Conservation (phyloP, 2,888 invertebrate species). For the Druceiella hillmani region DNA sequence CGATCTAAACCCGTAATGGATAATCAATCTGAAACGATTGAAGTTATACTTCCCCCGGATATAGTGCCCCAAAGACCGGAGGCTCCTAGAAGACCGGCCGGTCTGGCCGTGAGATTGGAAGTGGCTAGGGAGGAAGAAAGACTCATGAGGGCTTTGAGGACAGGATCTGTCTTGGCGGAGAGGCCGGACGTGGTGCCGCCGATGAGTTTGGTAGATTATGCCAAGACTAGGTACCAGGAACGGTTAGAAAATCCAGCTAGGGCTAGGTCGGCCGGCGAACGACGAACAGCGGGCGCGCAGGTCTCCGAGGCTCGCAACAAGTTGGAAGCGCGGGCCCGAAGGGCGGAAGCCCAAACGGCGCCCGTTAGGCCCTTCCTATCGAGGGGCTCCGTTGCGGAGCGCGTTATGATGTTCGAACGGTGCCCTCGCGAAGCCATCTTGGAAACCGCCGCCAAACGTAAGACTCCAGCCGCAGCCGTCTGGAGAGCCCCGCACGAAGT, state of each 20-base stretch:
- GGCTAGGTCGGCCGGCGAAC: conserved; percentile 42
- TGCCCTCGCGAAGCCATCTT: conserved; percentile 76
- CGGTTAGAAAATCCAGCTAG: conserved; percentile 48
- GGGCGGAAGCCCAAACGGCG: conserved; percentile 44
- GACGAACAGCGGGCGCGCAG: conserved; percentile 45
- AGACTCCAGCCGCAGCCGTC: conserved; percentile 48
- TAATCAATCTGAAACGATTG: conserved; percentile 54
- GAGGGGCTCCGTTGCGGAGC: conserved; percentile 84
- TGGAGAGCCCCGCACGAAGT: conserved; percentile 54
- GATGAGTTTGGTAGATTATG: conserved; percentile 58
- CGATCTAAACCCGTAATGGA: conserved; percentile 57
- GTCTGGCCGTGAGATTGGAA: conserved; percentile 57
- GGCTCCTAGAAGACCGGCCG: conserved; percentile 42
- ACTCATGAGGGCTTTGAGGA: conserved; percentile 71
- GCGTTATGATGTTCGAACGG: conserved; percentile 86
- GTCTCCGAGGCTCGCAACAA: conserved; percentile 49
- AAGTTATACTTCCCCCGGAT: conserved; percentile 59
- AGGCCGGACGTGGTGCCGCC: conserved; percentile 48
- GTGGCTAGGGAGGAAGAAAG: conserved; percentile 79
- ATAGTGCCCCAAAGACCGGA: conserved; percentile 45
- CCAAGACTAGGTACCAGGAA: conserved; percentile 59
- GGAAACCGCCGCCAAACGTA: conserved; percentile 58
- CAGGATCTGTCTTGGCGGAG: conserved; percentile 54
- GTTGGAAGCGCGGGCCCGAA: conserved; percentile 47
- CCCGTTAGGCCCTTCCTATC: conserved; percentile 82